phyloP scores from a whole-genome alignment of 2,113 vertebrate species.

The Stegastes partitus region DNA sequence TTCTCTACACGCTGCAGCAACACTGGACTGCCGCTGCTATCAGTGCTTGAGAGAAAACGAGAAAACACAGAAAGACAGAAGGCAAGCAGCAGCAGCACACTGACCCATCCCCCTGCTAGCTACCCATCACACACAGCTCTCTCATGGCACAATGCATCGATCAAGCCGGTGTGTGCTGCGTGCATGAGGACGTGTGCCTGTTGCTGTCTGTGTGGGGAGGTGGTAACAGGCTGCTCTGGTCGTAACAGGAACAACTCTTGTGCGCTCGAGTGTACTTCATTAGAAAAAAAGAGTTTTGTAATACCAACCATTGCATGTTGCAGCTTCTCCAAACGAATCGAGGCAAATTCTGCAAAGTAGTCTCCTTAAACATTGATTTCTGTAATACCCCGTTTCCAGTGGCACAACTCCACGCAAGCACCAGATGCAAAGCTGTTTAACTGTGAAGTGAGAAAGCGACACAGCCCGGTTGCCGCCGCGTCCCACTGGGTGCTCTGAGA shows the following conservation, averaged over 20 bases:
- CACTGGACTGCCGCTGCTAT: conserved; percentile 30
- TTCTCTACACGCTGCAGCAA: conserved; percentile 22
- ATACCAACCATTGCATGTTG: not conserved
- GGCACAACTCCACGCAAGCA: not conserved
- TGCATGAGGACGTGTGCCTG: conserved; percentile 8
- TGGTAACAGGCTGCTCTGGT: not conserved
- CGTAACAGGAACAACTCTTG: not conserved
- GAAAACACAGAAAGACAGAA: conserved; percentile 42
- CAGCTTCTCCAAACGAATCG: not conserved
- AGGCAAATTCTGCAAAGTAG: not conserved
- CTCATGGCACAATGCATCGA: conserved; percentile 66
- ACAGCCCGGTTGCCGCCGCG: not conserved
- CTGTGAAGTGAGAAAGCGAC: conserved; percentile 19
- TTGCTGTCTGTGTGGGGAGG: conserved; percentile 5
- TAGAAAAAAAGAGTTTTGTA: not conserved
- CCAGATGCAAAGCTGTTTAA: conserved; percentile 11
- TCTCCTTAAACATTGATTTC: conserved; percentile 9
- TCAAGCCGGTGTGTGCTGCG: conserved; percentile 58
- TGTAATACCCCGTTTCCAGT: not conserved
- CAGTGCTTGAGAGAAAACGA: conserved; percentile 41
- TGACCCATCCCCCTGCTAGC: conserved; percentile 76
- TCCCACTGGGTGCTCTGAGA: conserved; percentile 39
- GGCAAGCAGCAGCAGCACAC: conserved; percentile 50
- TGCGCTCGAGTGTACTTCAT: not conserved
- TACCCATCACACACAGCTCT: conserved; percentile 74